Evolutionary conservation across 1,140 invertebrate genomes (phyloP), one percentile per base, ranked within the genome.

Genomic region (Onthophagus taurus): DNA sequence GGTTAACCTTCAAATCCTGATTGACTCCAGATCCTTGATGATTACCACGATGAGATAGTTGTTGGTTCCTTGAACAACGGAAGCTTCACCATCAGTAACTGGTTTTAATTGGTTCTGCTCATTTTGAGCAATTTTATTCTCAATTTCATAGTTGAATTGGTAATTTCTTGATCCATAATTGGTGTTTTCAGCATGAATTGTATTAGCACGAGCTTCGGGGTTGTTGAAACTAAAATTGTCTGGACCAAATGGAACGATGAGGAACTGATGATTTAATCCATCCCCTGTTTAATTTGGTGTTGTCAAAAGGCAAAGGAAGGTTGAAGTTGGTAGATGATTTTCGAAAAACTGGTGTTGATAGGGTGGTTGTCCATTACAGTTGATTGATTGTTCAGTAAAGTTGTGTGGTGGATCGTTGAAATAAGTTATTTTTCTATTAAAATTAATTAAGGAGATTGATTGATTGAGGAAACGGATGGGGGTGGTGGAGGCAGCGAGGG

Each of bases 21-120:
- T n/a, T n/a, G n/a, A n/a, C n/a, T n/a, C n/a, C n/a, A n/a, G n/a
- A n/a, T n/a, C n/a, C n/a, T n/a, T n/a, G n/a, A n/a, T n/a, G n/a
- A n/a, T n/a, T n/a, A n/a, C n/a, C n/a, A n/a, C 72, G 9, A 73
- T 74, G 18, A 72, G 71, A 67, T 81, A 83, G 31, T 63, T 63
- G 65, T 72, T 80, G 3, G 70, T 72, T 0, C 78, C 79, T 43
- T 72, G 67, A 1, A 70, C 72, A 7, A 72, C 70, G 47, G 35
- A 21, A 20, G 24, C 35, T 0, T 21, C 35, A 21, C 35, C 35
- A 12, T 37, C 35, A 23, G 19, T 21, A 12, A 37, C 35, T 21
- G 20, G 4, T 23, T 37, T 37, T 12, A 37, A 18, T 21, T 37
- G 35, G 14, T 21, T 21, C 2, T 21, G 11, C 13, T 37, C 35